A percentile compares a stretch with the other conserved stretches of the same genome.
These are phyloP conservation scores for Drosophila nr. perissopoda DNA, from an alignment of 2,888 invertebrate species.

Conservation along the genomic window DNA sequence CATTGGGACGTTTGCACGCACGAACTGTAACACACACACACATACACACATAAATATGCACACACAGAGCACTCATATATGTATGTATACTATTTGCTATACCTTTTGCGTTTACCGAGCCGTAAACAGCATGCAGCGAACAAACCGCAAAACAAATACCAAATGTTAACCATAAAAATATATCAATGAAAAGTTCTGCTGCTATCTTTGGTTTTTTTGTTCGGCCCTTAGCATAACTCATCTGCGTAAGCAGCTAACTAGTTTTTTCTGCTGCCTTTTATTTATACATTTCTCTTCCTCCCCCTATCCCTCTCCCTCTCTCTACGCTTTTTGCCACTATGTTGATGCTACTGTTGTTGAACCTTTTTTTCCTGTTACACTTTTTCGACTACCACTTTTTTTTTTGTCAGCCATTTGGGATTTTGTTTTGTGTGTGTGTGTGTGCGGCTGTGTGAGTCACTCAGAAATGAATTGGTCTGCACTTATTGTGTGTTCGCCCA, in stretches of 20 bases:
- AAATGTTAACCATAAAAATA: conserved; percentile 61
- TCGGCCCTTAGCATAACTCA: conserved; percentile 43
- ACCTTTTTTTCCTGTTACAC: conserved; percentile 32
- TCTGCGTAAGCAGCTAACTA: conserved; percentile 47
- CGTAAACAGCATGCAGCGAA: conserved; percentile 58
- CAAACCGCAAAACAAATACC: neutral
- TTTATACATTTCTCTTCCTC: conserved; percentile 4
- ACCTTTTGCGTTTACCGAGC: conserved; percentile 58
- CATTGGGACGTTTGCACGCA: conserved; percentile 48
- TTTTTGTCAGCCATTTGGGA: conserved; percentile 51
- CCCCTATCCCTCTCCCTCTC: neutral
- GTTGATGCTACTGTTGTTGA: conserved; percentile 24
- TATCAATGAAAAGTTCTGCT: conserved; percentile 70
- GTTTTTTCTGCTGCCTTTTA: conserved; percentile 10
- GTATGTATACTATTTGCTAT: conserved; percentile 19
- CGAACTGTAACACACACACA: conserved; percentile 38
- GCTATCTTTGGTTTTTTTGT: conserved; percentile 43
- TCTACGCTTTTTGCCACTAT: conserved; percentile 33
- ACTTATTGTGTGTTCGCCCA: conserved; percentile 38
- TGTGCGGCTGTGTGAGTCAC: conserved; percentile 43
- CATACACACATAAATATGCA: neutral
- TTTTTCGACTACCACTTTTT: conserved; percentile 26
- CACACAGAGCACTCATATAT: neutral
- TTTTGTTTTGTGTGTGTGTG: conserved; percentile 31
- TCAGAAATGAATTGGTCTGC: conserved; percentile 66